Percentiles rank a stretch among this genome's conserved stretches.
These are phyloP conservation scores for Holacanthella duospinosa DNA, from an alignment of 2,888 invertebrate genomes.

Conservation along the genomic window DNA sequence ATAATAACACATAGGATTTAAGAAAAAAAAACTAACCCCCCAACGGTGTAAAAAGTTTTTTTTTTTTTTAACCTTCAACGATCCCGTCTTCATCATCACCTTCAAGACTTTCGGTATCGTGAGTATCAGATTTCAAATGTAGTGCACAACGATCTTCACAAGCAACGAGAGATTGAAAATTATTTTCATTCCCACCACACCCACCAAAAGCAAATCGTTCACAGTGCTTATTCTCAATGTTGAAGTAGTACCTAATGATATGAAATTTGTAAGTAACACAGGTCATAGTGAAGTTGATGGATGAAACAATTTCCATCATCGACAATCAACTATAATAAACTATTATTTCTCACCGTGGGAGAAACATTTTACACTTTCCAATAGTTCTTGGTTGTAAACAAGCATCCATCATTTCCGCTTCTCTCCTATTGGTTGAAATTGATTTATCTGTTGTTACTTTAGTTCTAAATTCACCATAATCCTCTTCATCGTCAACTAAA, in stretches of 20 bases:
- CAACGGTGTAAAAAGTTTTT: not conserved
- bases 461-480: too few relatives aligned
- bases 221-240: conserved; percentile 14
- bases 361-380: not conserved
- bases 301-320: not conserved
- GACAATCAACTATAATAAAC: too few relatives aligned
- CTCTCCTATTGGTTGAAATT: too few relatives aligned
- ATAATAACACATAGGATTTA: not conserved
- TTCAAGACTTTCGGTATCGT: too few relatives aligned
- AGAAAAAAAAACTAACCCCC: conserved; percentile 7
- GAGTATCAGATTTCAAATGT: conserved; percentile 2
- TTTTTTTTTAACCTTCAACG: not conserved
- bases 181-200: conserved; percentile 22
- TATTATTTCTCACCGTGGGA: not conserved
- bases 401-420: not conserved
- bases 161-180: conserved; percentile 10
- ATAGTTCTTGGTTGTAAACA: not conserved
- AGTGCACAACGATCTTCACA: conserved; percentile 6
- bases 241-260: conserved; percentile 15
- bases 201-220: conserved; percentile 31
- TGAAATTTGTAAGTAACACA: not conserved
- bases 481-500: not conserved
- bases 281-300: not conserved
- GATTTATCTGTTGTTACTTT: too few relatives aligned
- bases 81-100: not conserved